Percentiles rank a stretch among this genome's conserved stretches.
Evolutionary conservation across 23 tunicate genomes (phyloP).

Genomic region (Halocynthia roretzi): DNA sequence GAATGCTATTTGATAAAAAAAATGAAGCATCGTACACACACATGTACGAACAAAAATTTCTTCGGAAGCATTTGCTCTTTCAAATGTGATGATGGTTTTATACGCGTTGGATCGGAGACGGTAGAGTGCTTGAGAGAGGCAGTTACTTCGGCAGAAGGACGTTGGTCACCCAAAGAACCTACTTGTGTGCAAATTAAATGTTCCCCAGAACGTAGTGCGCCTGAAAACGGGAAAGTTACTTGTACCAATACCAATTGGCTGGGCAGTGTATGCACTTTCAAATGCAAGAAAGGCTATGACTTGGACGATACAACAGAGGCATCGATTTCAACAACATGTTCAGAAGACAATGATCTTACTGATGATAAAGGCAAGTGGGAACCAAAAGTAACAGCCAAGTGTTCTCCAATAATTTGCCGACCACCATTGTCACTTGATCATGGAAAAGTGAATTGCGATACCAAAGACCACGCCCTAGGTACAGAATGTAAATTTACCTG

Average conservation of each 20-base stretch:
- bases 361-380: constrained; percentile 53
- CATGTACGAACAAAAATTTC: constrained; percentile 12
- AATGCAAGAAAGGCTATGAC: constrained; percentile 18
- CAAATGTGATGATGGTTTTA: constrained; percentile 26
- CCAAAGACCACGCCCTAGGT: neutral
- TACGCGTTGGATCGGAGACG: constrained; percentile 4
- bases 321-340: constrained; percentile 14
- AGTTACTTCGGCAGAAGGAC: neutral
- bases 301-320: constrained; percentile 9
- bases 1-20: constrained; percentile 5
- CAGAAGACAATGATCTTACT: constrained; percentile 32
- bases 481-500: constrained; percentile 17
- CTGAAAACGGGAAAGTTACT: constrained; percentile 33
- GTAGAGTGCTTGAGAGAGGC: constrained; percentile 7
- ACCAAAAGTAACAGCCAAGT: constrained; percentile 21
- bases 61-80: constrained; percentile 25
- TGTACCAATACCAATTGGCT: constrained; percentile 29
- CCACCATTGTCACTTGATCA: constrained; percentile 11
- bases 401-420: constrained; percentile 26
- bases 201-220: constrained; percentile 32
- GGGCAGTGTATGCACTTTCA: constrained; percentile 35
- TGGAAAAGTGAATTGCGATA: neutral
- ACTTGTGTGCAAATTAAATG: constrained; percentile 29
- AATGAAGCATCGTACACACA: neutral
- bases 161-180: constrained; percentile 35